A percentile compares a stretch with the other conserved stretches of the same genome.
Conservation (phyloP, 2,113 vertebrate genomes). For the Alligator sinensis region DNA sequence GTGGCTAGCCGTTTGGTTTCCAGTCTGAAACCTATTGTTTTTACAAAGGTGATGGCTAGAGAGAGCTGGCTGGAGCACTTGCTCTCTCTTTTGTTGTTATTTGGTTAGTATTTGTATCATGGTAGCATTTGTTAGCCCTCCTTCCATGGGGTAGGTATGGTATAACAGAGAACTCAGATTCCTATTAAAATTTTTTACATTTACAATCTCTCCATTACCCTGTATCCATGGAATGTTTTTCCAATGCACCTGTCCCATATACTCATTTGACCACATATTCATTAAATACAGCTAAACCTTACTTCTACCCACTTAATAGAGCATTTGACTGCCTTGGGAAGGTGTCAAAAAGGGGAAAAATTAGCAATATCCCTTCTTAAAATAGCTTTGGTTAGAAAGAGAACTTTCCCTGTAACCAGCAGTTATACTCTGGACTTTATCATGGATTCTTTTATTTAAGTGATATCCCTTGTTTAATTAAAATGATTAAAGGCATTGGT, state of each 20-base stretch:
- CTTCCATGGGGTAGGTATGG: too few relatives aligned
- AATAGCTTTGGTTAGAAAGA: slow-evolving; percentile 4
- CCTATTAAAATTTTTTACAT: too few relatives aligned
- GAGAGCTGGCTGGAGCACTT: too few relatives aligned
- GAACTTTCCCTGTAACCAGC: not conserved
- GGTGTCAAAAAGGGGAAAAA: not conserved
- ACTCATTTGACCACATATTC: not conserved
- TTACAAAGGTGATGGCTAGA: too few relatives aligned
- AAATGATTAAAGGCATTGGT: slow-evolving; percentile 24
- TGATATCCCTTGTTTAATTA: not conserved
- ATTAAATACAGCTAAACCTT: not conserved
- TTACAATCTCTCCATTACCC: not conserved
- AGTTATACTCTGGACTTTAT: not conserved
- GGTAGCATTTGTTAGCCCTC: too few relatives aligned
- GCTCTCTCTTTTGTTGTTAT: too few relatives aligned
- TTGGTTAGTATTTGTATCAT: too few relatives aligned
- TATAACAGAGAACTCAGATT: too few relatives aligned
- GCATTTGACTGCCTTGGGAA: not conserved
- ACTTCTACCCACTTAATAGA: not conserved
- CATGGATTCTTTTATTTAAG: slow-evolving; percentile 10
- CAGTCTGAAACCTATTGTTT: too few relatives aligned
- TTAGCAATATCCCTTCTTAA: not conserved
- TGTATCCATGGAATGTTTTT: not conserved
- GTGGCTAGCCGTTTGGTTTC: not conserved
- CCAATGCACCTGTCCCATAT: not conserved